Evolutionary conservation across 2,888 invertebrate genomes (phyloP), one percentile per base, ranked within the genome.

Genomic region (Drosophila neotestacea): DNA sequence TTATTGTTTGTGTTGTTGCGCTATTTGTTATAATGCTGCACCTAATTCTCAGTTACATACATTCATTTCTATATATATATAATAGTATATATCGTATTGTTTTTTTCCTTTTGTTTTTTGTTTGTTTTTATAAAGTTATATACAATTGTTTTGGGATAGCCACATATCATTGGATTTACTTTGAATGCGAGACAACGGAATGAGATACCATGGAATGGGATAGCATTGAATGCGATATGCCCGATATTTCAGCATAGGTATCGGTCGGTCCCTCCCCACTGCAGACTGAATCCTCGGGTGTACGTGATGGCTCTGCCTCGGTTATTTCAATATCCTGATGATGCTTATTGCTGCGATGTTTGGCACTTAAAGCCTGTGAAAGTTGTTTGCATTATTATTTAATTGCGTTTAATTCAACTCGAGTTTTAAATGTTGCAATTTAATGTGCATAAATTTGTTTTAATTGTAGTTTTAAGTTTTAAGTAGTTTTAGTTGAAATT

Each of bases 231-330:
- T 91, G 91, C 59, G 93, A 93, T 73, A 93, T 89, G 63, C 92
- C 92, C 56, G 93, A 92, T 65, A 92, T 89, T 90, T 93, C 93
- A 46, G 91, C 93, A 86, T 90, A 91, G 38, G 92, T 92, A 71
- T 93, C 95, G 73, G 95, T 95, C 69, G 96, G 96, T 3, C 97
- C 97, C 93, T 97, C 97, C 79, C 95, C 95, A 86, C 97, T 97
- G 93, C 97, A 97, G 46, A 97, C 96, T 1, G 97, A 97, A 93
- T 98, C 98, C 92, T 98, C 97, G 10, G 97, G 97, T 16, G 97
- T 97, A 77, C 96, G 94, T 27, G 97, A 97, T 56, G 96, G 95
- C 93, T 97, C 97, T 16, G 95, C 95, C 92, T 96, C 96, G 76
- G 95, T 95, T 63, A 94, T 94, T 91, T 95, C 95, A 77, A 94